Evolutionary conservation across 2,888 invertebrate genomes (phyloP).

Genomic region (Sisyra nigra): DNA sequence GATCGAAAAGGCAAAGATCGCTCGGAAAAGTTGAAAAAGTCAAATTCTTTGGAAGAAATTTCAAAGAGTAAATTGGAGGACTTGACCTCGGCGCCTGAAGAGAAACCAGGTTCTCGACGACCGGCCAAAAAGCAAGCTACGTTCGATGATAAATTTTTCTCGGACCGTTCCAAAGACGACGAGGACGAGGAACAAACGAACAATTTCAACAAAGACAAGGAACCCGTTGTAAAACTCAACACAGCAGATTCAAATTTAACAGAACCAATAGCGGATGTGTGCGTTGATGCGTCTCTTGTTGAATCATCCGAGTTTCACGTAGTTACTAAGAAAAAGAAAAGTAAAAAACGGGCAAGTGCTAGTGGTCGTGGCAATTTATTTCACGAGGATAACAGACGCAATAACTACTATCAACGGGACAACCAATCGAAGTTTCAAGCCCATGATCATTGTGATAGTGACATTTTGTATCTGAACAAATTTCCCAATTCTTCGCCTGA

Average conservation of each 20-base stretch:
- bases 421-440: constrained; percentile 7
- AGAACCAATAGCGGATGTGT: constrained; percentile 14
- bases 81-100: constrained; percentile 34
- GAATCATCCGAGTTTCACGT: constrained; percentile 65
- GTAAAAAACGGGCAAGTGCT: constrained; percentile 46
- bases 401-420: constrained; percentile 6
- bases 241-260: constrained; percentile 18
- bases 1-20: constrained; percentile 23
- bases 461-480: constrained; percentile 13
- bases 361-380: constrained; percentile 24
- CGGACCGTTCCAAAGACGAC: constrained; percentile 17
- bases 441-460: constrained; percentile 11
- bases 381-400: constrained; percentile 10
- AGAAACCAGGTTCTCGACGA: constrained; percentile 17
- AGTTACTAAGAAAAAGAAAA: constrained; percentile 67
- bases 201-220: constrained; percentile 21
- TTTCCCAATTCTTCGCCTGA: constrained; percentile 22
- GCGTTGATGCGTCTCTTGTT: constrained; percentile 10
- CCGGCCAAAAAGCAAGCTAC: constrained; percentile 16
- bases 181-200: constrained; percentile 21
- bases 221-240: constrained; percentile 16
- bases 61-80: constrained; percentile 61
- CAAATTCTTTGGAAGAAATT: constrained; percentile 67
- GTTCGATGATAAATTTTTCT: constrained; percentile 18
- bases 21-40: constrained; percentile 41